These are phyloP conservation scores for Corythaixoides concolor DNA, from an alignment of 2,113 vertebrate genomes.

Conservation along the genomic window DNA sequence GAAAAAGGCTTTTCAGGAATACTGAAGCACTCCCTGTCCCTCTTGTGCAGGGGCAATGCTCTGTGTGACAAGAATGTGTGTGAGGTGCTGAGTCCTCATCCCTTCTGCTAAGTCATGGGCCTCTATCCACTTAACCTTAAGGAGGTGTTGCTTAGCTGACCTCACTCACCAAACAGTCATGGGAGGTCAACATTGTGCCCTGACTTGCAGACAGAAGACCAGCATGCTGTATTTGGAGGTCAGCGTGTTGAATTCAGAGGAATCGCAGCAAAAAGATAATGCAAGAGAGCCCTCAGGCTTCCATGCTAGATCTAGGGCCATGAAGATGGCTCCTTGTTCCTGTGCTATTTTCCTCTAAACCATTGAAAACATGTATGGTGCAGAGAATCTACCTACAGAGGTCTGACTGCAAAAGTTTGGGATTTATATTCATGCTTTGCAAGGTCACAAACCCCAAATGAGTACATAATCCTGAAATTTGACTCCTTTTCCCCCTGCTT, in stretches of 20 bases:
- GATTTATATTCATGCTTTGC: background rate
- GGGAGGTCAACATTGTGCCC: fast-evolving
- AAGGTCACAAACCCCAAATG: background rate
- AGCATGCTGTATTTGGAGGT: background rate
- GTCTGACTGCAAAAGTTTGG: background rate
- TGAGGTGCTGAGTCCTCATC: background rate
- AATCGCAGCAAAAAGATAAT: background rate
- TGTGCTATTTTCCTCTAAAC: background rate
- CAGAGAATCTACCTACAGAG: background rate
- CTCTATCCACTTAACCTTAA: background rate
- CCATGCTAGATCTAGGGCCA: fast-evolving
- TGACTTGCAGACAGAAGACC: background rate
- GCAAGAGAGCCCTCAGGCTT: background rate
- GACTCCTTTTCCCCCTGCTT: background rate
- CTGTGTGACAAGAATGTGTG: background rate
- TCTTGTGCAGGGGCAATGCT: background rate
- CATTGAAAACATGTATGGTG: background rate
- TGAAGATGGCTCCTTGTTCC: background rate
- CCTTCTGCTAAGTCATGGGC: background rate
- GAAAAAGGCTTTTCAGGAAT: background rate
- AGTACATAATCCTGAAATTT: background rate
- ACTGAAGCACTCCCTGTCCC: background rate
- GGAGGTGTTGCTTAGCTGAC: background rate
- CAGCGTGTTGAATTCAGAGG: background rate
- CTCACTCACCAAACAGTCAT: background rate